These are phyloP conservation scores for Dendrolimus houi DNA, from an alignment of 2,888 invertebrate genomes.

Conservation along the genomic window DNA sequence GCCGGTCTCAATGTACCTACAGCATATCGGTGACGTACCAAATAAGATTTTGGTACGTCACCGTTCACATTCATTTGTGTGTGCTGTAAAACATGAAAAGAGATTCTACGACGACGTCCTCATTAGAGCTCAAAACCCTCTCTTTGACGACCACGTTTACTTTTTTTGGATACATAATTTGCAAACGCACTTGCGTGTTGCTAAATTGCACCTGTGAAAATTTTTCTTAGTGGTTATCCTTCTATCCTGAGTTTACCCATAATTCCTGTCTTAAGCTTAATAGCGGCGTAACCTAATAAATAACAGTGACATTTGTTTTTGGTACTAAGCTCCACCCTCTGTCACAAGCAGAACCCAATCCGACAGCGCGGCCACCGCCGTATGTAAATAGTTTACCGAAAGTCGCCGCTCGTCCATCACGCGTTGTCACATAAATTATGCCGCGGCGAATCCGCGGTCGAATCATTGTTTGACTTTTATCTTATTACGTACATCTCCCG, in stretches of 20 bases:
- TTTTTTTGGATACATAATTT: too few relatives aligned
- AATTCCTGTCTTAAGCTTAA: constrained; percentile 66
- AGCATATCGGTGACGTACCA: too few relatives aligned
- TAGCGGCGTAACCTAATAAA: constrained; percentile 70
- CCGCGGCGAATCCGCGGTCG: constrained; percentile 76
- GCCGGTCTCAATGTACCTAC: constrained; percentile 17
- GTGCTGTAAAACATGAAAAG: too few relatives aligned
- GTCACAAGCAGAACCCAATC: constrained; percentile 72
- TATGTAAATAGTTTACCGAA: constrained; percentile 77
- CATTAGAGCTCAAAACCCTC: too few relatives aligned
- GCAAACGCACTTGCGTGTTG: too few relatives aligned
- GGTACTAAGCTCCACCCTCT: constrained; percentile 74
- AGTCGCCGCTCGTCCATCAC: constrained; percentile 76
- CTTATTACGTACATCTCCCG: constrained; percentile 76
- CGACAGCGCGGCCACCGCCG: constrained; percentile 67
- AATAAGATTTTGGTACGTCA: too few relatives aligned
- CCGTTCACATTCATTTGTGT: too few relatives aligned
- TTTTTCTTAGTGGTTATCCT: constrained; percentile 12
- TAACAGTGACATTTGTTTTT: constrained; percentile 76
- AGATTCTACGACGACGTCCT: too few relatives aligned
- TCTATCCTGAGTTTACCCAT: constrained; percentile 17
- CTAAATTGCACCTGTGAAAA: too few relatives aligned
- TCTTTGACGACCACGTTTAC: too few relatives aligned
- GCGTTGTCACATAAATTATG: constrained; percentile 77
- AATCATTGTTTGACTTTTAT: constrained; percentile 77